Percentiles rank a stretch among this genome's conserved stretches.
Conservation (phyloP, 1,140 invertebrate genomes). For the Zaprionus vittiger region DNA sequence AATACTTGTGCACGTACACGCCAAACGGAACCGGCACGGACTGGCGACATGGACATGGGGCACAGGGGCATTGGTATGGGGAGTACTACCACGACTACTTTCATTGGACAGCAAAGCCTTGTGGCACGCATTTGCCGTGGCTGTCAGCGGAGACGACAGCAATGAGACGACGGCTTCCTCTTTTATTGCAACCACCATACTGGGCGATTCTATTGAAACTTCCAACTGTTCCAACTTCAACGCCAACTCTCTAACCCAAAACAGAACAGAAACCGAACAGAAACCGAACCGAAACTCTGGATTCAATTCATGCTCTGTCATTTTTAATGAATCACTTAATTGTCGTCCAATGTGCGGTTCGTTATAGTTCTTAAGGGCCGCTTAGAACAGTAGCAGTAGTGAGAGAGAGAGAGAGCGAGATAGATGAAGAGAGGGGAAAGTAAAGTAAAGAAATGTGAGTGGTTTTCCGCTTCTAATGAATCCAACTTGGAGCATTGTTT, state of each 20-base stretch:
- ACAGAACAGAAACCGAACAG: background rate
- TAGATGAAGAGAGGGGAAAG: background rate
- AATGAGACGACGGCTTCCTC: conserved; percentile 54
- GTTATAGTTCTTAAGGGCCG: conserved; percentile 47
- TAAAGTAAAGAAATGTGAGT: conserved; percentile 23
- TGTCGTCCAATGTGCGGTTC: conserved; percentile 59
- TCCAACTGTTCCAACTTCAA: conserved; percentile 44
- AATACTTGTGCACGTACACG: conserved; percentile 81
- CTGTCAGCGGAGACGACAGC: conserved; percentile 44
- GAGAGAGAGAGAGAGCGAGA: background rate
- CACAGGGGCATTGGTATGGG: background rate
- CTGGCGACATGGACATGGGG: conserved; percentile 13
- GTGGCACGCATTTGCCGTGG: conserved; percentile 57
- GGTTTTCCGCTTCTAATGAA: conserved; percentile 29
- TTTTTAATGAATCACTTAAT: conserved; percentile 83
- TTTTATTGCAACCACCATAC: conserved; percentile 63
- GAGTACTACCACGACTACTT: conserved; percentile 34
- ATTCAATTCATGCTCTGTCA: conserved; percentile 80
- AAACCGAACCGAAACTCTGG: conserved; percentile 25
- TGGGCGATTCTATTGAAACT: conserved; percentile 58
- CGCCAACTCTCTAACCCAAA: conserved; percentile 39
- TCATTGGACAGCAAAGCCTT: conserved; percentile 40
- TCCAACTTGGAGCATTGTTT: conserved; percentile 7
- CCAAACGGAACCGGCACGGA: conserved; percentile 32
- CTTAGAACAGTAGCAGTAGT: conserved; percentile 6